Evolutionary conservation across 2,797 vertebrate genomes (phyloP).

Genomic region (Petrocephalus sullivani): DNA sequence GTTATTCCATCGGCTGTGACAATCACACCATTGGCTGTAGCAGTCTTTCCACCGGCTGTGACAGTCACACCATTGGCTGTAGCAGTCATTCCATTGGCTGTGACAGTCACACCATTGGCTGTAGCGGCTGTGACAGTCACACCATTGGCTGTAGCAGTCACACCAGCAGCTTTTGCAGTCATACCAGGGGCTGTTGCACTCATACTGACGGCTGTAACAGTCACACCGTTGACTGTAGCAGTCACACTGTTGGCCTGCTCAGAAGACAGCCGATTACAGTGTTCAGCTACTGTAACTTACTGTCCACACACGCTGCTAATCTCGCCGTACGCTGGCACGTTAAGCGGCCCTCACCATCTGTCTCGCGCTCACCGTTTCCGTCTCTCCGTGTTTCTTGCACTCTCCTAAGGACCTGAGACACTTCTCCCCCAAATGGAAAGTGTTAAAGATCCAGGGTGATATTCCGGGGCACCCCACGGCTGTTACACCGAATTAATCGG

Average conservation of each 20-base stretch:
- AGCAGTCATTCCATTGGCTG: not conserved
- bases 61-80: not conserved
- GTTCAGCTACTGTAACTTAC: conserved; percentile 25
- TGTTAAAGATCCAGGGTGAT: not conserved
- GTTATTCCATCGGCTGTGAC: not conserved
- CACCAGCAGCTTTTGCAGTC: not conserved
- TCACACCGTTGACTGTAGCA: not conserved
- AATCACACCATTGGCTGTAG: not conserved
- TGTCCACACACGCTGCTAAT: conserved; percentile 17
- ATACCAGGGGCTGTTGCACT: not conserved
- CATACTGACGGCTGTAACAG: not conserved
- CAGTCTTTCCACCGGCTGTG: not conserved
- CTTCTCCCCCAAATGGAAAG: not conserved
- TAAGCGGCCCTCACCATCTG: conserved; percentile 13
- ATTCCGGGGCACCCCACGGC: not conserved
- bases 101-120: not conserved
- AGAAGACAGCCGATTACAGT: conserved; percentile 2
- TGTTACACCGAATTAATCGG: not conserved
- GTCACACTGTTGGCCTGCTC: not conserved
- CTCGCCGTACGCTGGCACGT: conserved; percentile 16
- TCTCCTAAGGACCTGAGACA: conserved; percentile 10
- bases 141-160: not conserved
- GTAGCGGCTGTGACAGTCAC: not conserved
- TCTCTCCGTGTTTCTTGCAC: conserved; percentile 21
- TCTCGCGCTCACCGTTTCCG: conserved; percentile 7